A percentile compares a stretch with the other conserved stretches of the same genome.
Conservation (phyloP, 2,113 vertebrate genomes). For the Strix aluco region DNA sequence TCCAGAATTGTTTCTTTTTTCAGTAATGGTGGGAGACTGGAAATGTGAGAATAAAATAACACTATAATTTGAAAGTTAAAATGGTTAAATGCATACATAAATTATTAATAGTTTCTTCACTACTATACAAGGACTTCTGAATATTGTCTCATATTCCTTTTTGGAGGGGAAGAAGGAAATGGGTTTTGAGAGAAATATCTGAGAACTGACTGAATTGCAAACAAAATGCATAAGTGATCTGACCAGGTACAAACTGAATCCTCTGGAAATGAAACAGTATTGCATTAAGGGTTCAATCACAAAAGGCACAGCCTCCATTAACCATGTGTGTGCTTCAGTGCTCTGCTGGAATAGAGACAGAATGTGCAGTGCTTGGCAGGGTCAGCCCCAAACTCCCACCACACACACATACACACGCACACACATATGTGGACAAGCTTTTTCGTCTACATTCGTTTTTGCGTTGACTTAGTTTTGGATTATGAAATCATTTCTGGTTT, state of each 20-base stretch:
- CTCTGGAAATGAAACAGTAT: background rate
- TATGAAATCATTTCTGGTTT: background rate
- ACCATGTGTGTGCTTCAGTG: background rate
- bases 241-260: background rate
- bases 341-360: background rate
- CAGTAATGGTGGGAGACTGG: background rate
- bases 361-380: background rate
- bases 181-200: background rate
- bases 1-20: background rate
- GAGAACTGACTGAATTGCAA: background rate
- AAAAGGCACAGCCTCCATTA: background rate
- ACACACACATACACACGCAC: fast-evolving
- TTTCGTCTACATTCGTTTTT: background rate
- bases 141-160: background rate
- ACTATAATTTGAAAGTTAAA: background rate
- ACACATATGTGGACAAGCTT: background rate
- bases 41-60: background rate
- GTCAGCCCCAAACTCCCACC: background rate
- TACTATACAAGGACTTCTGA: background rate
- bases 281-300: fast-evolving
- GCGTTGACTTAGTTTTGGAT: background rate
- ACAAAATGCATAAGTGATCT: background rate
- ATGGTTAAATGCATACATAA: background rate
- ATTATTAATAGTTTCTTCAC: background rate
- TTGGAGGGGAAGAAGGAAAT: background rate